These are phyloP conservation scores for Sinelater perroti DNA, from an alignment of 2,888 invertebrate species.

Conservation along the genomic window DNA sequence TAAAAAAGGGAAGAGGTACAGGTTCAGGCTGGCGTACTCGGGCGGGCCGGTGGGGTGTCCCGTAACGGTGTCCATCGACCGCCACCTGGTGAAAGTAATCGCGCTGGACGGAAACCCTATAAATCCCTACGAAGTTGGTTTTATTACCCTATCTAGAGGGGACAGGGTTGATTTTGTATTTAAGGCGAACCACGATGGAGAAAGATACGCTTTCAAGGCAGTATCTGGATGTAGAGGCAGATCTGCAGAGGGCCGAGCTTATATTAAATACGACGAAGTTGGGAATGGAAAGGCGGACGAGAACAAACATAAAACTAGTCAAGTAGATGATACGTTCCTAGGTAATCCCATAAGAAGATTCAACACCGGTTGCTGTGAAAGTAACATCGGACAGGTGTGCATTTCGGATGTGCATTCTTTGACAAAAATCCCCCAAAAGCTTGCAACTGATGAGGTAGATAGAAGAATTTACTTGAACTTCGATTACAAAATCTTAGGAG, in stretches of 20 bases:
- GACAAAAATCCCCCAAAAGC: conserved; percentile 63
- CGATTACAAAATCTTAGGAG: conserved; percentile 63
- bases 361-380: conserved; percentile 52
- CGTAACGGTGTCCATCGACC: conserved; percentile 70
- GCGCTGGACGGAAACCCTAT: conserved; percentile 76
- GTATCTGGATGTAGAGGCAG: conserved; percentile 64
- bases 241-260: conserved; percentile 64
- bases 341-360: conserved; percentile 47
- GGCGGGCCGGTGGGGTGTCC: conserved; percentile 75
- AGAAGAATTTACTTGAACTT: conserved; percentile 74
- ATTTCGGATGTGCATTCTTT: conserved; percentile 67
- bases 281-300: conserved; percentile 9
- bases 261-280: conserved; percentile 61
- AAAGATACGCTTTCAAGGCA: conserved; percentile 70
- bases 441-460: conserved; percentile 62
- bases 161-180: conserved; percentile 81
- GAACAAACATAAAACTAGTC: not conserved
- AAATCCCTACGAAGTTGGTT: conserved; percentile 65
- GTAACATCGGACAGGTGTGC: conserved; percentile 65
- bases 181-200: conserved; percentile 66
- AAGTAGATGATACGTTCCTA: not conserved
- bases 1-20: conserved; percentile 67
- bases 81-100: conserved; percentile 71
- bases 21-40: conserved; percentile 73
- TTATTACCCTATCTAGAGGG: conserved; percentile 71